Base-by-base conservation (phyloP, 1,140 invertebrate genomes). In the Drosophila simulans region DNA sequence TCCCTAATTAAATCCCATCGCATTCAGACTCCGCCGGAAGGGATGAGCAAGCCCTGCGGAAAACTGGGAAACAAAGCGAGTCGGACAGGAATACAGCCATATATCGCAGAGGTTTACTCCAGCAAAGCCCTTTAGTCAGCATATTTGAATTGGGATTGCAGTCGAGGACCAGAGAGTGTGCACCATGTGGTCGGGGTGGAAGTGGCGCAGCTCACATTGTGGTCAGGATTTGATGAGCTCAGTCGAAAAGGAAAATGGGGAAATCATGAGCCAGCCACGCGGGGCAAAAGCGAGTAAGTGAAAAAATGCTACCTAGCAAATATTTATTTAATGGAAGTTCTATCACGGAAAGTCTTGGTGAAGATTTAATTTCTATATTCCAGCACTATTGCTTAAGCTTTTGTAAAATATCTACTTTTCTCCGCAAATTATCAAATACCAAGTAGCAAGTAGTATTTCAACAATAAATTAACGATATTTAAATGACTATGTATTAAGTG, bases 101-200 rank as follows among this genome's bases (percentile, higher is more conserved):
- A 59, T 54, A 55, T 60, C 51, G 40, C 73, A 46, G 52, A 46
- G 71, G 46, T 40, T 65, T 56, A 54, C 54, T 42, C 15, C 62
- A 10, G 20, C 48, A 75, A 56, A 75, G 52, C 60, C 45, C 71
- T 63, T 46, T 57, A 75, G 46, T 75, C 72, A 75, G 72, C 72
- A 75, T 27, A 75, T 56, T 75, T 65, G 54, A 75, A 75, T 75
- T 64, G 71, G 48, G 74, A 75, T 75, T 75, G 72, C 71, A 75
- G 46, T 65, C 48, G 48, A 51, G 48, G 53, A 65, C 40, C 20
- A 65, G 25, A 65, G 25, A 20, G 31, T 15, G 31, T 52, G 48
- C 58, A 42, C 27, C 22, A 25, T 48, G 66, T 68, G 66, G 49
- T 55, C 35, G 42, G 63, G 60, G n/a, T 22, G 27, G 56, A 49